Conservation (phyloP, 2,113 vertebrate species). For the Myiagra hebetior region DNA sequence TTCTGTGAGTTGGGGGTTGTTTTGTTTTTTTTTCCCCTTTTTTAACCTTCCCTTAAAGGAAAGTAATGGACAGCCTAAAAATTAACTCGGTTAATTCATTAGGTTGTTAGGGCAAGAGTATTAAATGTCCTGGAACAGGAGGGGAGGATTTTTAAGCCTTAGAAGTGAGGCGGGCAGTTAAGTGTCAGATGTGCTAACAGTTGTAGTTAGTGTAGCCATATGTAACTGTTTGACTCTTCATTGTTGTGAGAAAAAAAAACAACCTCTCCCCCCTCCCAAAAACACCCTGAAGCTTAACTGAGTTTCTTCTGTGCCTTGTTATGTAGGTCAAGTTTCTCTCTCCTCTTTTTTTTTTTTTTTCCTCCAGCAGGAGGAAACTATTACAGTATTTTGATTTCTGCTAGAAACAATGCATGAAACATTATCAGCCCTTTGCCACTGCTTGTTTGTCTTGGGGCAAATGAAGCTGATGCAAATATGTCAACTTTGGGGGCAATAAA, state of each 20-base stretch:
- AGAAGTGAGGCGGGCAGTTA: background rate
- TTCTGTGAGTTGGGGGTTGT: background rate
- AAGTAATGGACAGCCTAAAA: background rate
- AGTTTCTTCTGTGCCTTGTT: constrained; percentile 32
- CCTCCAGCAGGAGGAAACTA: constrained; percentile 7
- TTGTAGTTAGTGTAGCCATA: background rate
- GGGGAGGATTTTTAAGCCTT: background rate
- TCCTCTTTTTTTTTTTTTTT: too few species aligned
- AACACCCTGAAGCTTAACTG: constrained; percentile 12
- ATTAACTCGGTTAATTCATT: background rate
- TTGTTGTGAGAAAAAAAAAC: background rate
- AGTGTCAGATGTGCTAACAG: background rate
- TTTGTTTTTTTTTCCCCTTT: too few species aligned
- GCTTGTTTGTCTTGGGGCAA: background rate
- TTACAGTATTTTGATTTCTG: constrained; percentile 53
- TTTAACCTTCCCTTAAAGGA: background rate
- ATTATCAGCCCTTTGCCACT: constrained; percentile 5
- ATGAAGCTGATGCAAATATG: background rate
- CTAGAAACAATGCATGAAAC: constrained; percentile 12
- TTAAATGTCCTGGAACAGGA: background rate
- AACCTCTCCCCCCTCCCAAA: background rate
- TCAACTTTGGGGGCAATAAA: background rate
- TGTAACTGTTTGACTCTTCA: background rate
- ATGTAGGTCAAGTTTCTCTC: constrained; percentile 50
- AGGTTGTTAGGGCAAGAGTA: background rate